phyloP scores from a whole-genome alignment of 2,113 vertebrate species.

The Pelecanoides urinatrix region DNA sequence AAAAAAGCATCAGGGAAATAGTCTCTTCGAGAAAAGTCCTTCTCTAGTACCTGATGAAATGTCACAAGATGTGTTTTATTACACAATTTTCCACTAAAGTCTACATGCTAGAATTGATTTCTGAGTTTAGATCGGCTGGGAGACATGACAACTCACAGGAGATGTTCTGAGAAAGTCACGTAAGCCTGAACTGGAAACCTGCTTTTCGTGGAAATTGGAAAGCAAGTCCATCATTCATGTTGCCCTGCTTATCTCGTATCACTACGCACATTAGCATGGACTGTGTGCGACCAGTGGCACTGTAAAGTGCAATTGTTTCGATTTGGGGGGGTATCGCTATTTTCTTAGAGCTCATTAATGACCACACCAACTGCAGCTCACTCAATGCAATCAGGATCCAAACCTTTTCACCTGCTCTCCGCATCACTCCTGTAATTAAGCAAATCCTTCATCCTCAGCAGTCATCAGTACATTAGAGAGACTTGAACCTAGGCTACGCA shows the following conservation, averaged over 20 bases:
- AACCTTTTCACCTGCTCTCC: neutral
- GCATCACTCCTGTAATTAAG: neutral
- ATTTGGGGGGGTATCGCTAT: neutral
- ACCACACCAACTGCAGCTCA: neutral
- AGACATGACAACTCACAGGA: neutral
- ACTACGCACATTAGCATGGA: neutral
- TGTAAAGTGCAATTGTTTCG: neutral
- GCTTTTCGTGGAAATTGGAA: neutral
- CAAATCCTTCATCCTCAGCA: neutral
- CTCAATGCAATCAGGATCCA: neutral
- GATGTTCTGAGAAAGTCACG: neutral
- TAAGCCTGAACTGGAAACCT: neutral
- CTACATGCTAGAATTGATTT: conserved; percentile 5
- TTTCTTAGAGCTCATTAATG: neutral
- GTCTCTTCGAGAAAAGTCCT: conserved; percentile 46
- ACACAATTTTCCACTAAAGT: conserved; percentile 21
- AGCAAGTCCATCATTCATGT: neutral
- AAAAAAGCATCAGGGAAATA: neutral
- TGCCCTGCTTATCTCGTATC: neutral
- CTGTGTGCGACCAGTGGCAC: neutral
- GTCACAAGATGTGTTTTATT: conserved; percentile 31
- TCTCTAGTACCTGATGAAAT: conserved; percentile 51
- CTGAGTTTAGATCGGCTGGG: conserved; percentile 6
- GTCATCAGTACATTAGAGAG: neutral
- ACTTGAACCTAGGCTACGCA: neutral